Conservation (phyloP, 2,797 vertebrate genomes). For the Tiaroga cobitis region DNA sequence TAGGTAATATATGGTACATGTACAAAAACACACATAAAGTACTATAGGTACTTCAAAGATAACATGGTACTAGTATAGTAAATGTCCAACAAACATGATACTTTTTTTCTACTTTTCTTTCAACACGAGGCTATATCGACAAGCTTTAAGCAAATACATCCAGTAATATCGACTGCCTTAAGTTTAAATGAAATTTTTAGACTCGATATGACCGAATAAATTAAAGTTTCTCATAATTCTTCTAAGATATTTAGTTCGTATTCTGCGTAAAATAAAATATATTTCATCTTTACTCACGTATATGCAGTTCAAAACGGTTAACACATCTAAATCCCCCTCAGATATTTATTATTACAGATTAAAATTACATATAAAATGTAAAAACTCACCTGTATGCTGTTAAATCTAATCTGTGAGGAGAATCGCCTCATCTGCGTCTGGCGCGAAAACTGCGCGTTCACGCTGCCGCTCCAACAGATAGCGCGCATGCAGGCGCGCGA, state of each 20-base stretch:
- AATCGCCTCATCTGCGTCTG: not conserved
- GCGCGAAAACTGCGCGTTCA: constrained; percentile 22
- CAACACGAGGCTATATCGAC: not conserved
- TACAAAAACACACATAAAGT: not conserved
- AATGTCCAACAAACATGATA: not conserved
- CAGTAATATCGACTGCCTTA: not conserved
- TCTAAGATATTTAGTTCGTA: not conserved
- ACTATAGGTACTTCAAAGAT: not conserved
- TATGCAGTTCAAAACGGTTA: not conserved
- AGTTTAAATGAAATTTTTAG: not conserved
- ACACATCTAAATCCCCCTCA: no score
- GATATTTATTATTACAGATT: not conserved
- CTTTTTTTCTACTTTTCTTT: not conserved
- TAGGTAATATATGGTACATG: not conserved
- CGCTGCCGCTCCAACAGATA: not conserved
- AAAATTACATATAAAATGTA: not conserved
- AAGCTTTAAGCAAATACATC: not conserved
- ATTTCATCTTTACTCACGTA: not conserved
- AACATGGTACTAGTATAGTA: not conserved
- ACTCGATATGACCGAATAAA: not conserved
- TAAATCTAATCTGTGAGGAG: not conserved
- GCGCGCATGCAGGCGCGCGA: not conserved
- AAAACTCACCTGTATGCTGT: not conserved
- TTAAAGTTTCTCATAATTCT: not conserved
- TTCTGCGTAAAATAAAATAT: not conserved